Evolutionary conservation across 2,888 invertebrate genomes (phyloP), one percentile per base, ranked within the genome.

Genomic region (Rotaria macrura): DNA sequence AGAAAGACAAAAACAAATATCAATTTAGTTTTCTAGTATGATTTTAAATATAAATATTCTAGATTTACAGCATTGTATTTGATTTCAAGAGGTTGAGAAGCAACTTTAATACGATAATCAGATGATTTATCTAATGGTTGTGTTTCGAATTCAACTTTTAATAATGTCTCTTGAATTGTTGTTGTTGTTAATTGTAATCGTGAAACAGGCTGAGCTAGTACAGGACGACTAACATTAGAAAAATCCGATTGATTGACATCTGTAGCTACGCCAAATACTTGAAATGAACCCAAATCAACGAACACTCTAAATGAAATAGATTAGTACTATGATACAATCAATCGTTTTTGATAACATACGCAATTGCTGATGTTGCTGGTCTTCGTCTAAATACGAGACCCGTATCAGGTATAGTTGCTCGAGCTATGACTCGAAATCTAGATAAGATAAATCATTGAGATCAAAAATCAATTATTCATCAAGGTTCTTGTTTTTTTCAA

Each of bases 281-380:
- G 43, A 79, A 79, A 79, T 43, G 79, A 79, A 43, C 79, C 43
- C 43, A 79, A 79, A 79, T 43, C 79, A 40, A 79, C 79, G n/a
- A 79, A 40, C 1, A 43, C 20, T 12, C 79, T 79, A 79, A 43
- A 79, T 79, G 17, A 25, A 43, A 79, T 25, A 40, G 12, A 43
- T 79, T 3, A 17, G 34, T 9, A 20, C 7, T 74, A n/a, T n/a
- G n/a, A n/a, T 25, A 2, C 25, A 14, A 10, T 34, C 20, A 74
- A 9, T 7, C 5, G 7, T 25, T 7, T 23, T 7, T 40, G 2
- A 5, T 12, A 43, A 79, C 79, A 43, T 79, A 79, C 79, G 40
- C 43, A 79, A 79, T 79, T n/a, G 43, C 79, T 14, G 25, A 2
- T 12, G 79, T 43, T 25, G 43, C 79, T 43, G 79, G 79, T 43